Base-by-base conservation (phyloP, 2,113 vertebrate genomes). In the Halichoeres trimaculatus region DNA sequence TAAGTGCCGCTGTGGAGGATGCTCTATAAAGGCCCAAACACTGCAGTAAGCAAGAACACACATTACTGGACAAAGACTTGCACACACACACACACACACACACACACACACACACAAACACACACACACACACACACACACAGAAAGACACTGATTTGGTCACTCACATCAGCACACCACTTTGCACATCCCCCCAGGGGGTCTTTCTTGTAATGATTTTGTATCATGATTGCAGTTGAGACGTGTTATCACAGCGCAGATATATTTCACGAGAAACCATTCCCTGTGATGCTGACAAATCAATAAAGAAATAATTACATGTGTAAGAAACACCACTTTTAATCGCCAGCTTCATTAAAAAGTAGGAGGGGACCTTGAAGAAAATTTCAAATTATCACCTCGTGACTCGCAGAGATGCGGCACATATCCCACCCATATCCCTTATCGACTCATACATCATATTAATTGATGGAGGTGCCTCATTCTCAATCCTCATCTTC, bases 281-380 rank as follows among this genome's bases (percentile, higher is more conserved):
- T 90, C 73, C 70, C 74, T 19, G n/a, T 74, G 74, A 86, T 89
- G 90, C 86, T 90, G 86, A 86, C 73, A 4, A 84, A 89, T 90
- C 90, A 88, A 91, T 92, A 83, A 80, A 86, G 84, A 76, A 87
- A 89, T 91, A 84, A 93, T 90, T 92, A 88, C 78, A 89, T 40
- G 75, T 91, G 82, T 88, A 81, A 86, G 85, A 87, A 90, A 83
- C 74, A 83, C 43, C 79, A 72, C 70, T 83, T 80, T 81, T 76
- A 84, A 88, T 82, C 14, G 10, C 50, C 30, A 1, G 67, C 76
- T 78, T 88, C 73, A 86, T 90, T 85, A 81, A 87, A 89, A 80
- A 80, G 63, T 24, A 17, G 35, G 51, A 73, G 53, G 45, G 45
- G 5, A 61, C 52, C 60, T 75, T 84, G 48, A 76, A 72, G 70